Evolutionary conservation across 2,113 vertebrate genomes (phyloP), one percentile per base, ranked within the genome.

Genomic region (Eidolon helvum): DNA sequence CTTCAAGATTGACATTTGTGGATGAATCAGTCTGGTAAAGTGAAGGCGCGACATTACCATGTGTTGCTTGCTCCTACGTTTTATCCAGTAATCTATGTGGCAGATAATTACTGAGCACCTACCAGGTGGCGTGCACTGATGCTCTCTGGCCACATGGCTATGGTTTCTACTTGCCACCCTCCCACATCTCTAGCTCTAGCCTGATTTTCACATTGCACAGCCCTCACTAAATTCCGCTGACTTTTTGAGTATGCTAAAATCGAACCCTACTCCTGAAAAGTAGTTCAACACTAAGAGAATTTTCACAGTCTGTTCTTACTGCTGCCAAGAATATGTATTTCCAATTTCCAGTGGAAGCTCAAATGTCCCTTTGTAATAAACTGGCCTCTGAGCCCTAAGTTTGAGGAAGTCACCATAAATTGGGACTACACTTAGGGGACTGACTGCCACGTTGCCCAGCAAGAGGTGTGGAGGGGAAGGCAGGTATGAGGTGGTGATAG

Each of bases 251-350:
- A 10, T n/a, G 72, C 75, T 50, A 28, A 92, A 88, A 35, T 61
- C 19, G 50, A 95, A 53, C 79, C 38, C 69, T 7, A 7, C 75
- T 90, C 55, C 65, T 90, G 77, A 65, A 84, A 94, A 69, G 33
- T 88, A 84, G 89, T 80, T 40, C 91, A 63, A 59, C 5, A 0
- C 22, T n/a, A 21, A 94, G 66, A 80, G 85, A 96, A 83, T 93
- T 96, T 97, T 96, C 95, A 74, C 86, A 89, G 93, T 89, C 95
- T 94, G 57, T 83, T 78, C 68, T 28, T 22, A n/a, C 0, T n/a
- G 71, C 93, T 97, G 96, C 94, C 96, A 97, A 92, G 96, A 90
- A 87, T 94, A 90, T 96, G 89, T 93, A 94, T 92, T 74, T 88
- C 93, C 89, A 80, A 84, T 95, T 91, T 95, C 93, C 96, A 96